These are phyloP conservation scores for Xenopus tropicalis DNA, from an alignment of 2,113 vertebrate genomes.

Conservation along the genomic window DNA sequence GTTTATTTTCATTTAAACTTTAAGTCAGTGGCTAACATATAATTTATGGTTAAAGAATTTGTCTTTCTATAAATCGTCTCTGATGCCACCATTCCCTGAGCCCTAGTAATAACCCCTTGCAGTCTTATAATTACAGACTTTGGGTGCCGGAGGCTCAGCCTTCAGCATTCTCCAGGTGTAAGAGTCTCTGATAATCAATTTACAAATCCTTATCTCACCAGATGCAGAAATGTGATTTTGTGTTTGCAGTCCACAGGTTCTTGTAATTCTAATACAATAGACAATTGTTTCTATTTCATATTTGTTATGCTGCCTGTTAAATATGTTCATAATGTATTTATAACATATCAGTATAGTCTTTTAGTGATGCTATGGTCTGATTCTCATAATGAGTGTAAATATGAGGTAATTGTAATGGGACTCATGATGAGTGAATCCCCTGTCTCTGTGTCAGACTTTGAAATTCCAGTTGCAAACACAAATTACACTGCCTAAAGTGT, in stretches of 20 bases:
- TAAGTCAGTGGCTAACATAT: conserved; percentile 31
- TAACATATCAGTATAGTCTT: too few relatives aligned
- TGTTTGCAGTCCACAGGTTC: background rate
- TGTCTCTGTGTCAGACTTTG: too few relatives aligned
- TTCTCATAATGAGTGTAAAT: too few relatives aligned
- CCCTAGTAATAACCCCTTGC: conserved; percentile 40
- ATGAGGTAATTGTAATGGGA: too few relatives aligned
- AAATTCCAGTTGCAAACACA: too few relatives aligned
- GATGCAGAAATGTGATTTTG: background rate
- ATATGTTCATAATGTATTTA: background rate
- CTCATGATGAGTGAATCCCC: too few relatives aligned
- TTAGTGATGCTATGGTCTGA: too few relatives aligned
- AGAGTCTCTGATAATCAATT: conserved; percentile 21
- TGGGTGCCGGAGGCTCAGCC: conserved; percentile 20
- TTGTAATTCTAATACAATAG: too few relatives aligned
- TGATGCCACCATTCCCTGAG: conserved; percentile 32
- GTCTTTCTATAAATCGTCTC: conserved; percentile 42
- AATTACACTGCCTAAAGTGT: too few relatives aligned
- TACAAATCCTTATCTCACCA: conserved; percentile 23
- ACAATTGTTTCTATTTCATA: too few relatives aligned
- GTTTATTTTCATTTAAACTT: conserved; percentile 38
- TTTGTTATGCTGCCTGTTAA: background rate
- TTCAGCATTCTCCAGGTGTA: conserved; percentile 33
- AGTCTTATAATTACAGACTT: conserved; percentile 33
- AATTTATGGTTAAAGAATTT: conserved; percentile 41